phyloP scores from a whole-genome alignment of 1,140 invertebrate species.

The Bombus haemorrhoidalis region DNA sequence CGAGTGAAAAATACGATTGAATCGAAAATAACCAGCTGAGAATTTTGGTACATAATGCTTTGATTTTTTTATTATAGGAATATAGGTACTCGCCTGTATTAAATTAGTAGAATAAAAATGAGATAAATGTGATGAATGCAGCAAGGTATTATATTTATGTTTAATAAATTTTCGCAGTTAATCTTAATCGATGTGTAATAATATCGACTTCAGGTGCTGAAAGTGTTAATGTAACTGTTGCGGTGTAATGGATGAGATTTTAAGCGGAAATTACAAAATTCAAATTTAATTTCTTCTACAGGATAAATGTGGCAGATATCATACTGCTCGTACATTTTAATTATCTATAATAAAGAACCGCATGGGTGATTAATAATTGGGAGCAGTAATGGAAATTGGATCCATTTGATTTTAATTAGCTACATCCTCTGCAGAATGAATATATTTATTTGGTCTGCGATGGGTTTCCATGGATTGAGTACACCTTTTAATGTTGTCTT shows the following conservation, averaged over 20 bases:
- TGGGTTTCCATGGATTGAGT: neutral
- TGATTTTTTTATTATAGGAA: no score
- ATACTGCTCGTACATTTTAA: slow-evolving; percentile 3
- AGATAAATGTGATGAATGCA: neutral
- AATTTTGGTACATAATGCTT: no score
- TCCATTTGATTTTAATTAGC: slow-evolving; percentile 34
- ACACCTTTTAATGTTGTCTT: neutral
- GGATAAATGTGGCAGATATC: neutral
- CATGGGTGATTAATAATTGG: slow-evolving; percentile 21
- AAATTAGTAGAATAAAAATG: neutral
- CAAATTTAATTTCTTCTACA: neutral
- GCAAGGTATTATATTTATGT: neutral
- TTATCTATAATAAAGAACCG: slow-evolving; percentile 24
- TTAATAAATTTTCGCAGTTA: neutral
- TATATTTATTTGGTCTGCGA: neutral
- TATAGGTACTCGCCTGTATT: no score
- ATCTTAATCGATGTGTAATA: neutral
- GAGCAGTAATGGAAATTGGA: slow-evolving; percentile 5
- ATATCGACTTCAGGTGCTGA: neutral
- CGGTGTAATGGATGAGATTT: neutral
- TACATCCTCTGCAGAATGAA: neutral
- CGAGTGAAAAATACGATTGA: neutral
- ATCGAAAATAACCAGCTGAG: no score
- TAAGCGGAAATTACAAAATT: neutral
- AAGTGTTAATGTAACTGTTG: neutral